Percentiles rank a stretch among this genome's conserved stretches.
Conservation (phyloP, 2,113 vertebrate genomes). For the Heterotis niloticus region DNA sequence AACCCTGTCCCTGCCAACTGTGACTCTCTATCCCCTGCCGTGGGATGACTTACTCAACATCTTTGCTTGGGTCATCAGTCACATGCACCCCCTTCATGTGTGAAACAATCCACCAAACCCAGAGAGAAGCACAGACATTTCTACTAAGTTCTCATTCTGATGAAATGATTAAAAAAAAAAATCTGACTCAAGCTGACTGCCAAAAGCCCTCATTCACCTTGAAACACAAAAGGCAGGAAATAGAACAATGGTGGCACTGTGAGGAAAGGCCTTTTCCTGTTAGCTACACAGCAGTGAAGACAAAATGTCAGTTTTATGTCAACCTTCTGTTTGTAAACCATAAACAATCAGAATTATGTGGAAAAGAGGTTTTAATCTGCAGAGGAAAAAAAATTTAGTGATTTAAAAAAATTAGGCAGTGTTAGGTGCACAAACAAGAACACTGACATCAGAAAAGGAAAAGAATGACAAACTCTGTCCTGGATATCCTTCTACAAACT, state of each 20-base stretch:
- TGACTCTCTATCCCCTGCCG: neutral
- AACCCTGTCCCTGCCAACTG: neutral
- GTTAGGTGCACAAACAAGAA: neutral
- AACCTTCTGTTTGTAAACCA: too few species aligned
- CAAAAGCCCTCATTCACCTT: conserved; percentile 9
- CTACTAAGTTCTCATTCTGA: conserved; percentile 11
- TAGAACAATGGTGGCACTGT: too few species aligned
- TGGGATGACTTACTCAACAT: neutral
- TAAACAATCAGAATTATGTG: too few species aligned
- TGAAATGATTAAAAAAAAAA: neutral
- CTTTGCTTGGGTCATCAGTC: conserved; percentile 28
- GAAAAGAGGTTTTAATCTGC: too few species aligned
- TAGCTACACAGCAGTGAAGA: neutral
- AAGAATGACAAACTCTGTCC: neutral
- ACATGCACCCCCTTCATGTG: conserved; percentile 29
- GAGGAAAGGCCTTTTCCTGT: neutral
- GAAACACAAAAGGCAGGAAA: conserved; percentile 20
- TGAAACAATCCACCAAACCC: neutral
- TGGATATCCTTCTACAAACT: neutral
- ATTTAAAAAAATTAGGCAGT: too few species aligned
- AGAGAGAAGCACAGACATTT: conserved; percentile 33
- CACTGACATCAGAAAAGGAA: neutral
- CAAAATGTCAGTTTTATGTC: too few species aligned
- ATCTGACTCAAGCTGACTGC: neutral
- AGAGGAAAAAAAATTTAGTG: too few species aligned